Base-by-base conservation (phyloP, 2,797 vertebrate species). In the Schizothorax lantsangensis region DNA sequence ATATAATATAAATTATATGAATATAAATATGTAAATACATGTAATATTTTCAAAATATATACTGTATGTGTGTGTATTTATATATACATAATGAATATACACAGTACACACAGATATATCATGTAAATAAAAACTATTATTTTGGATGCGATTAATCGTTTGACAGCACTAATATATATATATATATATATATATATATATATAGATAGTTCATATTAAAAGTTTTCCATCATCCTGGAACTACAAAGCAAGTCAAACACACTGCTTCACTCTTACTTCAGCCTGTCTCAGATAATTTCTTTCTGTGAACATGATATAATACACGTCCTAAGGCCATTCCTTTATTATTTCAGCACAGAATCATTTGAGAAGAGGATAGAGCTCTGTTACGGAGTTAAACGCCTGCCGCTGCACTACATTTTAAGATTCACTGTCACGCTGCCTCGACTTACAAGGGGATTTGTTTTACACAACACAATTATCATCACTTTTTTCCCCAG, bases 381-480 rank as follows among this genome's bases (percentile, higher is more conserved):
- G 36, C 66, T 82, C 38, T 47, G 40, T 74, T 62, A 30, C 30
- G 10, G 57, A 75, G 57, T 84, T 66, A 66, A 84, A 75, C 8
- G 9, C 15, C 47, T 40, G 52, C 54, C 11, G 40, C 38, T 15
- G 23, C 81, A 54, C 47, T 82, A 66, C 72, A 9, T 66, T 75
- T 84, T 75, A 84, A 75, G 57, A 85, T 75, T 84, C 59, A 75
- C 59, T 9, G 43, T 84, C 83, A 84, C 45, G 73, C 72, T 1
- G 8, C 14, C 26, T 66, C 21, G 21, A 81, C 73, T 66, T 84
- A 84, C 72, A 49, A n/a, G 40, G 43, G 83, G 83, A 84, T 84
- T 75, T 77, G 57, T 84, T 77, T 77, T 38, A 77, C 57, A 77
- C 72, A 77, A 79, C 78, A 64, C 78, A 79, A 79, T 79, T 72